Evolutionary conservation across 1,140 invertebrate species (phyloP).

Genomic region (Drosophila arawakana): DNA sequence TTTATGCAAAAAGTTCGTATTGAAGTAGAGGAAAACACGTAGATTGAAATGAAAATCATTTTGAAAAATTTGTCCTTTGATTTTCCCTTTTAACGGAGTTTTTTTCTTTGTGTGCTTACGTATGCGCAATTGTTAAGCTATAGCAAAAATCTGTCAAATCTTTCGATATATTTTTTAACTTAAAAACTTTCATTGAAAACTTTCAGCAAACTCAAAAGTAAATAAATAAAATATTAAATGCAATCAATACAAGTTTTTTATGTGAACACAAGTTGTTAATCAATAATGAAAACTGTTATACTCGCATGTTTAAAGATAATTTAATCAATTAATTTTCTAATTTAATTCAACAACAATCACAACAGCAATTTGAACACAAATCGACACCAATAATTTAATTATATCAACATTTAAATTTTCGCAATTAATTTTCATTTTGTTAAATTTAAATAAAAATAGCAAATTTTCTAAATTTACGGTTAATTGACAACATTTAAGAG

Average conservation of each 20-base stretch:
- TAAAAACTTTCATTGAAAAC: constrained; percentile 20
- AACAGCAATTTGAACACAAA: constrained; percentile 51
- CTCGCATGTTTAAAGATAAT: constrained; percentile 29
- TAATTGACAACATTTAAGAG: constrained; percentile 37
- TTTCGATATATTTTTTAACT: not conserved
- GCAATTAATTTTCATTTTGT: constrained; percentile 6
- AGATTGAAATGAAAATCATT: constrained; percentile 16
- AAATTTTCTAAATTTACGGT: constrained; percentile 31
- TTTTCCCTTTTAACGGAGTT: constrained; percentile 37
- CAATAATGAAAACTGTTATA: constrained; percentile 31
- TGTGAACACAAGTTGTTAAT: constrained; percentile 9
- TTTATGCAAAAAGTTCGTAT: constrained; percentile 16
- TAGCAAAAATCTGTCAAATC: constrained; percentile 30
- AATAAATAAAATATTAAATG: constrained; percentile 8
- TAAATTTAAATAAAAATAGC: constrained; percentile 3
- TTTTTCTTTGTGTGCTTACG: constrained; percentile 71
- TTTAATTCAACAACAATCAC: constrained; percentile 55
- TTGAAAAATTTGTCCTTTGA: not conserved
- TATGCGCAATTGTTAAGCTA: constrained; percentile 63
- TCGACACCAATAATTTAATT: constrained; percentile 28
- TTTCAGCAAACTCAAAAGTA: constrained; percentile 24
- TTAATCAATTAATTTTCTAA: constrained; percentile 37
- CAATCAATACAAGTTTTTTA: constrained; percentile 6
- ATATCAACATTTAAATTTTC: not conserved
- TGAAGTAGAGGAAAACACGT: constrained; percentile 6